These are phyloP conservation scores for Clarias batrachus DNA, from an alignment of 2,113 vertebrate species.

Conservation along the genomic window DNA sequence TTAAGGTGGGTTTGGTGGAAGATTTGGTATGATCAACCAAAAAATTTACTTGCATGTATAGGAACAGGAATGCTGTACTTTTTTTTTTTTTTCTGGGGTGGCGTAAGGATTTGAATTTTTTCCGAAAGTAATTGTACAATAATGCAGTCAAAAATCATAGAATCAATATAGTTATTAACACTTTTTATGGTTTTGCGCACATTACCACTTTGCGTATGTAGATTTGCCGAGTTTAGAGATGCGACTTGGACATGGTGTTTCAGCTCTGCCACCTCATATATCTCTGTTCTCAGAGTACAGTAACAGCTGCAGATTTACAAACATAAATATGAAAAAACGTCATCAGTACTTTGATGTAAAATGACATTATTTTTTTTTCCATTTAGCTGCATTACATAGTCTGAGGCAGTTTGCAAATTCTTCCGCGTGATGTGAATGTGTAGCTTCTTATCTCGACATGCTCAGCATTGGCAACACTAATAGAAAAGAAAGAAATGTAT, in stretches of 20 bases:
- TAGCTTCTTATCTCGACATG: background rate
- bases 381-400: background rate
- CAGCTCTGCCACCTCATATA: background rate
- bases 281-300: background rate
- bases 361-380: background rate
- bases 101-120: background rate
- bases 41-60: background rate
- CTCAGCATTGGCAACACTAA: constrained; percentile 8
- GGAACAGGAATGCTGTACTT: background rate
- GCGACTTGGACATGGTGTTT: background rate
- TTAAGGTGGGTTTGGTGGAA: background rate
- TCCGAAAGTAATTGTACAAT: background rate
- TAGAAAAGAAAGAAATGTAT: background rate
- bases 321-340: background rate
- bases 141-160: background rate
- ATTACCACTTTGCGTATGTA: background rate
- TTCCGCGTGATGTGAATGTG: too few species aligned
- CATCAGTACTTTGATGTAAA: background rate
- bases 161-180: background rate
- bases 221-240: background rate
- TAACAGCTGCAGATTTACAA: background rate
- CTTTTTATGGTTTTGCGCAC: background rate
- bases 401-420: background rate
- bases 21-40: background rate
- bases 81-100: background rate